A percentile compares a stretch with the other conserved stretches of the same genome.
These are phyloP conservation scores for Colletes collaris DNA, from an alignment of 2,888 invertebrate genomes.

Conservation along the genomic window DNA sequence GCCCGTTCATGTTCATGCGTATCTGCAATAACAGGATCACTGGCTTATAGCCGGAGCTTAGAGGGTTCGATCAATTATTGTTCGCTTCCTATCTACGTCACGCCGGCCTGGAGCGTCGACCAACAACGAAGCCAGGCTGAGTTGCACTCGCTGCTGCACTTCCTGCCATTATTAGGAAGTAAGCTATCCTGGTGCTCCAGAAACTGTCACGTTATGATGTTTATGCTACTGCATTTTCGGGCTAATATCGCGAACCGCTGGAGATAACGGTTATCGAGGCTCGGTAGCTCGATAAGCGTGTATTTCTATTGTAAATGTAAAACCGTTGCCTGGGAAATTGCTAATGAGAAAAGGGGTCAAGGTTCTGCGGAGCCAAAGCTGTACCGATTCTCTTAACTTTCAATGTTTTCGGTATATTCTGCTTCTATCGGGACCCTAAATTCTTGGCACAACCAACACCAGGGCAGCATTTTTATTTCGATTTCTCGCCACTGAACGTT, in stretches of 20 bases:
- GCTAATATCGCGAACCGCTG: conserved; percentile 36
- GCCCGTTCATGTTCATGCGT: conserved; percentile 61
- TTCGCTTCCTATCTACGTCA: conserved; percentile 77
- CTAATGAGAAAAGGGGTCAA: conserved; percentile 8
- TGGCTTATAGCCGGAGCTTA: conserved; percentile 78
- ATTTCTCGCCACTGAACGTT: not conserved
- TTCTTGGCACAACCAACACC: too few relatives aligned
- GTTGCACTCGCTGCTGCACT: conserved; percentile 53
- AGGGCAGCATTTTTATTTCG: not conserved
- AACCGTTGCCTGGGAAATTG: conserved; percentile 20
- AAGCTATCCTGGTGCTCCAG: conserved; percentile 42
- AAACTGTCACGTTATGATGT: conserved; percentile 43
- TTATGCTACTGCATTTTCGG: conserved; percentile 36
- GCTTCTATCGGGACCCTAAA: not conserved
- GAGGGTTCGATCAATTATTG: conserved; percentile 80
- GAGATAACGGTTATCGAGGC: conserved; percentile 42
- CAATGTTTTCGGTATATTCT: too few relatives aligned
- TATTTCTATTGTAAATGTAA: conserved; percentile 34
- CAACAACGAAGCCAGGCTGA: conserved; percentile 56
- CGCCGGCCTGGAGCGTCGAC: conserved; percentile 63
- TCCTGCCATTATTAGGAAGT: conserved; percentile 55
- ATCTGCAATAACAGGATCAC: conserved; percentile 80
- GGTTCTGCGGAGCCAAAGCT: not conserved
- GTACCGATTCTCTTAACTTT: too few relatives aligned
- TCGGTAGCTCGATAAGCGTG: conserved; percentile 5